Evolutionary conservation across 92 coral and sea anemone genomes (phyloP).

Genomic region (Porites cylindrica): DNA sequence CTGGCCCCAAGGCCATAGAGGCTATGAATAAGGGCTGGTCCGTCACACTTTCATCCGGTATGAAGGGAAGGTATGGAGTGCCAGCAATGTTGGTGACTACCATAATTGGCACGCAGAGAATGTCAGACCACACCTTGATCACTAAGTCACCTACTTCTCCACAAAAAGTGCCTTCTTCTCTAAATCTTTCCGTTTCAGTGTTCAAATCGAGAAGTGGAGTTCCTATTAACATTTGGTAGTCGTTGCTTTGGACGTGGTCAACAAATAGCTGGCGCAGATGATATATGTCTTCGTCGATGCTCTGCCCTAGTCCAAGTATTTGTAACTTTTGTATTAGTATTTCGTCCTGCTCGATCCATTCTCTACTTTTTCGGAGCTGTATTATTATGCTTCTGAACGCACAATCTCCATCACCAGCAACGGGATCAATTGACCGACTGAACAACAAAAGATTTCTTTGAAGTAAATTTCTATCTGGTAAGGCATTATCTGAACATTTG

Average conservation of each 20-base stretch:
- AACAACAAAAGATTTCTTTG: conserved; percentile 17
- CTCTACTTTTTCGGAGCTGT: conserved; percentile 3
- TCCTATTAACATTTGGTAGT: conserved; percentile 41
- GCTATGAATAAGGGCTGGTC: conserved; percentile 26
- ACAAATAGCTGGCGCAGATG: conserved; percentile 43
- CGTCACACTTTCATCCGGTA: conserved; percentile 22
- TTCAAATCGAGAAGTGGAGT: not conserved
- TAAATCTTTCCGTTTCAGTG: conserved; percentile 30
- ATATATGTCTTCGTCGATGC: conserved; percentile 8
- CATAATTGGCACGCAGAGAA: conserved; percentile 38
- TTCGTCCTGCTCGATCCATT: not conserved
- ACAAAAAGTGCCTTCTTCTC: conserved; percentile 47
- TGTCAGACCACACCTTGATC: conserved; percentile 47
- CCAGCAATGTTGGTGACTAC: conserved; percentile 19
- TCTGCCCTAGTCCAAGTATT: not conserved
- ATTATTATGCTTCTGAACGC: conserved; percentile 28
- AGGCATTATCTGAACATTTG: not conserved
- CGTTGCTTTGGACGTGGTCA: conserved; percentile 42
- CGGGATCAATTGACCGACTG: not conserved
- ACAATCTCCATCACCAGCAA: conserved; percentile 32
- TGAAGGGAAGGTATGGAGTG: conserved; percentile 39
- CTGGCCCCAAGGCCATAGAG: conserved; percentile 37
- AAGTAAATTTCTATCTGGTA: not conserved
- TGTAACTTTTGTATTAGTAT: not conserved
- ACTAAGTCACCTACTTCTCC: conserved; percentile 57